These are phyloP conservation scores for Sebastes matsubarae DNA, from an alignment of 2,797 vertebrate genomes.

Conservation along the genomic window DNA sequence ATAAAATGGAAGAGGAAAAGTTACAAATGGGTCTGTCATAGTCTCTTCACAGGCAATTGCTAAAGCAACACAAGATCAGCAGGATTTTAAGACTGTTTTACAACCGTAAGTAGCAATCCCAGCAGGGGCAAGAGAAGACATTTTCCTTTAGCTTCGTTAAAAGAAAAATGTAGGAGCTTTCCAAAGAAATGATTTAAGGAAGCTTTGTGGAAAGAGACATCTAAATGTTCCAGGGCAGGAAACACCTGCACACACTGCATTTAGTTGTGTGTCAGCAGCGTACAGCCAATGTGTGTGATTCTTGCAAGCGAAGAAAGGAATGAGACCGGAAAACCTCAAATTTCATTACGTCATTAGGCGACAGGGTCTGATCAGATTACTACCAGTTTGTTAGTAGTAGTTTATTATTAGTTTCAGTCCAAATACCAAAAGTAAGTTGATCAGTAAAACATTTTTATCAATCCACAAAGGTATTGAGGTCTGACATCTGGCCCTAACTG, in stretches of 20 bases:
- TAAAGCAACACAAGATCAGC: conserved; percentile 21
- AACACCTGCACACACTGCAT: conserved; percentile 11
- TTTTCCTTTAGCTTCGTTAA: conserved; percentile 5
- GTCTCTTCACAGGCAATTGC: not conserved
- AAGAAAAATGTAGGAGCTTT: conserved; percentile 13
- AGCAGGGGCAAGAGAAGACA: not conserved
- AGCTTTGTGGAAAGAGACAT: conserved; percentile 11
- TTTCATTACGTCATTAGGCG: conserved; percentile 32
- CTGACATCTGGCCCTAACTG: no score
- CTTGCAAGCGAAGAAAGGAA: not conserved
- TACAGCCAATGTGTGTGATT: not conserved
- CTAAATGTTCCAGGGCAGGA: conserved; percentile 31
- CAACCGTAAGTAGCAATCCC: not conserved
- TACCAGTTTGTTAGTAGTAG: no score
- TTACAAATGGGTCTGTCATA: not conserved
- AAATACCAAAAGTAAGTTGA: not conserved
- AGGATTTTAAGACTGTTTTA: conserved; percentile 5
- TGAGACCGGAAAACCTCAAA: conserved; percentile 19
- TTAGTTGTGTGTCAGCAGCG: not conserved
- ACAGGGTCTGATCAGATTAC: not conserved
- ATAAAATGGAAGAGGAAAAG: not conserved
- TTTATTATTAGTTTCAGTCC: accelerated
- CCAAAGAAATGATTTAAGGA: conserved; percentile 42
- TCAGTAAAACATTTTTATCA: not conserved
- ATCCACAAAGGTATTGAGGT: no score